phyloP scores from a whole-genome alignment of 2,888 invertebrate species.

The Hemithea aestivaria region DNA sequence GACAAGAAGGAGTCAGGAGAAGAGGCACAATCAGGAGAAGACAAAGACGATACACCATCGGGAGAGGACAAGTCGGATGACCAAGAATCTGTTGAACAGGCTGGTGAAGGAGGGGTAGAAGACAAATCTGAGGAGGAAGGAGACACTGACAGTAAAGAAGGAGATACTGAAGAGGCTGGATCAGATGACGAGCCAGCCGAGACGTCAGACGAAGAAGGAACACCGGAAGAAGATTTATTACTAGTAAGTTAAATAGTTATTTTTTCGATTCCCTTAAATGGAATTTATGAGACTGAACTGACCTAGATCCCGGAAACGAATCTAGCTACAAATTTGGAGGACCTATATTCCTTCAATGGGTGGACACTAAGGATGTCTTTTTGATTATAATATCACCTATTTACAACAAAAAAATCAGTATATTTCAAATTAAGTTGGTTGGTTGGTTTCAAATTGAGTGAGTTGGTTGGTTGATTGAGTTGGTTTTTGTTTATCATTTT shows the following conservation, averaged over 20 bases:
- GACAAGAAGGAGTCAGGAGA: slow-evolving; percentile 36
- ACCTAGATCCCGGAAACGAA: too few relatives aligned
- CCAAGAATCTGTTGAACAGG: slow-evolving; percentile 39
- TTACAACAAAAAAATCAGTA: too few relatives aligned
- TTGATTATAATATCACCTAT: too few relatives aligned
- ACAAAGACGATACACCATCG: slow-evolving; percentile 40
- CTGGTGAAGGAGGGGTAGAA: slow-evolving; percentile 30
- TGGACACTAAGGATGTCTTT: too few relatives aligned
- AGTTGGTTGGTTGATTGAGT: too few relatives aligned
- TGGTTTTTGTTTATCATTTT: too few relatives aligned
- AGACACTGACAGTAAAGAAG: slow-evolving; percentile 36
- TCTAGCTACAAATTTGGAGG: too few relatives aligned
- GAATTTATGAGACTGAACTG: too few relatives aligned
- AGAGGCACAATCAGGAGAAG: slow-evolving; percentile 29
- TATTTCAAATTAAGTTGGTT: too few relatives aligned
- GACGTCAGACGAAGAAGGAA: slow-evolving; percentile 42
- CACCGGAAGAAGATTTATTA: slow-evolving; percentile 82
- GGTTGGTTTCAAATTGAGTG: too few relatives aligned
- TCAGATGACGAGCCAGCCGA: slow-evolving; percentile 37
- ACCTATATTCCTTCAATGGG: background rate
- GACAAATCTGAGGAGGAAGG: slow-evolving; percentile 41
- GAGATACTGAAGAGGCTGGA: slow-evolving; percentile 39
- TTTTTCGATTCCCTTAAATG: too few relatives aligned
- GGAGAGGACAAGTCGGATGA: slow-evolving; percentile 34
- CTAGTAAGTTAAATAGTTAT: too few relatives aligned